Evolutionary conservation across 2,797 vertebrate species (phyloP).

Genomic region (Sebastes aleutianus): DNA sequence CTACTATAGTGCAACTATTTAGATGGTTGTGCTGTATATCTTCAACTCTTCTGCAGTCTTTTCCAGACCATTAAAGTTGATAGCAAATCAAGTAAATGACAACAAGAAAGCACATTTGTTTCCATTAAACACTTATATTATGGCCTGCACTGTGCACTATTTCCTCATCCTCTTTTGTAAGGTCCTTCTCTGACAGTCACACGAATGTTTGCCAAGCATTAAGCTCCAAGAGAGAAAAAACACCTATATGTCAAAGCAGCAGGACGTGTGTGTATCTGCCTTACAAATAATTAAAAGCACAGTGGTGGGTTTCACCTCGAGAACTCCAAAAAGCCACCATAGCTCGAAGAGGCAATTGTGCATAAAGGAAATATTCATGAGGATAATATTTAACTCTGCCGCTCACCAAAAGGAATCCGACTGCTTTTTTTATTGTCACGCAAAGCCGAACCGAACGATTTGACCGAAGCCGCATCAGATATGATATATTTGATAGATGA

Average conservation of each 20-base stretch:
- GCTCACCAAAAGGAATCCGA: conserved; percentile 17
- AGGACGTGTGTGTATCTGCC: background rate
- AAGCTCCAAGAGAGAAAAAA: background rate
- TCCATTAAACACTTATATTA: background rate
- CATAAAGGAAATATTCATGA: conserved; percentile 37
- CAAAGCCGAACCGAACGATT: conserved; percentile 23
- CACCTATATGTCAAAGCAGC: background rate
- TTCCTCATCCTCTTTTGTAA: background rate
- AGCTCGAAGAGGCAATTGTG: conserved; percentile 12
- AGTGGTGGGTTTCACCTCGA: background rate
- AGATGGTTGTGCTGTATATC: background rate
- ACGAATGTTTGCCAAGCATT: background rate
- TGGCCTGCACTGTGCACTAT: background rate
- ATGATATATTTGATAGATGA: conserved; percentile 35
- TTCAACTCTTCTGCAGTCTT: background rate
- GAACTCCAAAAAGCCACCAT: background rate
- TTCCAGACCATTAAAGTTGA: background rate
- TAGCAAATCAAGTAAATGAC: background rate
- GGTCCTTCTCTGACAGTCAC: background rate
- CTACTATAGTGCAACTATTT: background rate
- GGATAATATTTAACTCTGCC: conserved; percentile 21
- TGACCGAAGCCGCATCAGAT: conserved; percentile 1
- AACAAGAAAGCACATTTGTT: background rate
- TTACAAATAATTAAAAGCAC: background rate
- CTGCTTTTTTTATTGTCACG: conserved; percentile 29